phyloP scores from a whole-genome alignment of 2,113 vertebrate genomes.

The Gyps fulvus region DNA sequence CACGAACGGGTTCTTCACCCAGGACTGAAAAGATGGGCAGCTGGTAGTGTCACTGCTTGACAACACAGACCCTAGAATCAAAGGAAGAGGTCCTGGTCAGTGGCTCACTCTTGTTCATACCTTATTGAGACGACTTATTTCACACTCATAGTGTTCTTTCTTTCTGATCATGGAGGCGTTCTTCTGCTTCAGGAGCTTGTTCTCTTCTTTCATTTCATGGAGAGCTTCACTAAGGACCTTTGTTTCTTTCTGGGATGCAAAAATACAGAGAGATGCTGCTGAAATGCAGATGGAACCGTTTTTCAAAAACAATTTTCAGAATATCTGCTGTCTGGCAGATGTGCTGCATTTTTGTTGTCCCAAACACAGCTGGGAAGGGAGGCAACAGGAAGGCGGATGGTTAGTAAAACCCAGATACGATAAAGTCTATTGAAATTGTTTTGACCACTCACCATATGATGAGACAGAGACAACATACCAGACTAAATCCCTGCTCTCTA shows the following conservation, averaged over 20 bases:
- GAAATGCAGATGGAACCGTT: neutral
- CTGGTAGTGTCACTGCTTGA: neutral
- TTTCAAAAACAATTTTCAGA: neutral
- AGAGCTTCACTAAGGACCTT: constrained; percentile 51
- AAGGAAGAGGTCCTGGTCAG: neutral
- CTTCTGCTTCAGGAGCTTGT: constrained; percentile 70
- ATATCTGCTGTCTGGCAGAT: neutral
- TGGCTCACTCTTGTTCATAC: constrained; percentile 5
- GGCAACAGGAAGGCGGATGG: neutral
- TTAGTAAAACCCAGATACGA: neutral
- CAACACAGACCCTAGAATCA: neutral
- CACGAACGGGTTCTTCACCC: neutral
- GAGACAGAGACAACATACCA: neutral
- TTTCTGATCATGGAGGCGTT: constrained; percentile 33
- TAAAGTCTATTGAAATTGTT: neutral
- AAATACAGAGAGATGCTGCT: neutral
- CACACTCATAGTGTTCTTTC: constrained; percentile 70
- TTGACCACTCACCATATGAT: neutral
- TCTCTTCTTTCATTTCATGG: constrained; percentile 67
- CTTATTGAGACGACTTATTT: constrained; percentile 77
- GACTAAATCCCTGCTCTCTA: neutral
- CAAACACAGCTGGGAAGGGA: neutral
- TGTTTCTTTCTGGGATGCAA: constrained; percentile 57
- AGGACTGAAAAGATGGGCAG: neutral
- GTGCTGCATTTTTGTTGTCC: neutral